Evolutionary conservation across 2,113 vertebrate genomes (phyloP).

Genomic region (Rhinoptilus africanus): DNA sequence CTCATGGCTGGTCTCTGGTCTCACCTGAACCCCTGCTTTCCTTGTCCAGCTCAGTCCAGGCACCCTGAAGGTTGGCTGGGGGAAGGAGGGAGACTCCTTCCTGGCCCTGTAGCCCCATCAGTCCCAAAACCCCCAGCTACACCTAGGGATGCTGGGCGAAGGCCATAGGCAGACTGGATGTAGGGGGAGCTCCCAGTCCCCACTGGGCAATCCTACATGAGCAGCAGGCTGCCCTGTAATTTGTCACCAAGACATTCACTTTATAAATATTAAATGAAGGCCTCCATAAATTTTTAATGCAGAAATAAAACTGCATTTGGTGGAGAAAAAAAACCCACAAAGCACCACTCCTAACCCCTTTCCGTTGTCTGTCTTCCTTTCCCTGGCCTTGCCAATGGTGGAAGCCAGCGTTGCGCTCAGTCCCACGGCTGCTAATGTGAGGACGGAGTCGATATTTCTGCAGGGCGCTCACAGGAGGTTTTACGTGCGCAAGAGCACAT

Average conservation of each 20-base stretch:
- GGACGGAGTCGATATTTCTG: background rate
- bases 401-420: background rate
- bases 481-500: background rate
- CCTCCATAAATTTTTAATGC: conserved; percentile 47
- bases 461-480: background rate
- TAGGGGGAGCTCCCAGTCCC: background rate
- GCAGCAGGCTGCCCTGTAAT: conserved; percentile 21
- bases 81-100: background rate
- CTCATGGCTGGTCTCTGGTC: background rate
- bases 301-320: conserved; percentile 48
- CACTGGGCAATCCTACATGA: background rate
- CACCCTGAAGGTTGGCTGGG: background rate
- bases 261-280: conserved; percentile 67
- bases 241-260: conserved; percentile 38
- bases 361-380: background rate
- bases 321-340: background rate
- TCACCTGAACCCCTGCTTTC: background rate
- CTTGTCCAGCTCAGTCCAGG: background rate
- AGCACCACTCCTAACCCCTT: background rate
- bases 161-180: background rate
- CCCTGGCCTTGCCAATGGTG: background rate
- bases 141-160: background rate
- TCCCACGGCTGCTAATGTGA: background rate
- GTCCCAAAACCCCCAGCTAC: background rate
- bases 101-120: background rate